Evolutionary conservation across 1,140 invertebrate genomes (phyloP).

Genomic region (Drosophila pseudoobscura): DNA sequence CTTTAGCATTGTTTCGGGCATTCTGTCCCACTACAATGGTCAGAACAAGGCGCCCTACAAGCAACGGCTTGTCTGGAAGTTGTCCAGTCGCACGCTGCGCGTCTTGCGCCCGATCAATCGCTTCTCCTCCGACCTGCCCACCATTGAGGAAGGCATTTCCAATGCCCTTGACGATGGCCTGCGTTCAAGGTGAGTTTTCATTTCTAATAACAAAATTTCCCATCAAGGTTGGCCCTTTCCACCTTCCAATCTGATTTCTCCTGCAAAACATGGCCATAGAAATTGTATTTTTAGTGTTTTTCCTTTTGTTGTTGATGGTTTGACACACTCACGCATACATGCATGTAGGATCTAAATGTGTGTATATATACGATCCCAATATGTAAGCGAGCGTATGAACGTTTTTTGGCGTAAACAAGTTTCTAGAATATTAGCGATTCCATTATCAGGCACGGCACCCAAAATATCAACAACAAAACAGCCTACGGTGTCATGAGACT

Average conservation of each 20-base stretch:
- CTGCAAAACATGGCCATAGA: conserved; percentile 1
- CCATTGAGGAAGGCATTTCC: conserved; percentile 87
- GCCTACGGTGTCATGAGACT: conserved; percentile 51
- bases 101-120: conserved; percentile 90
- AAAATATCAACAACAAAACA: conserved; percentile 46
- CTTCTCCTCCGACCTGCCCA: conserved; percentile 88
- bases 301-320: not conserved
- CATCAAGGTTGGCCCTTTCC: not conserved
- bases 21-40: conserved; percentile 88
- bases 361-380: conserved; percentile 21
- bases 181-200: conserved; percentile 72
- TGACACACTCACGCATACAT: conserved; percentile 7
- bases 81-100: conserved; percentile 87
- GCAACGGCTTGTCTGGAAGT: conserved; percentile 89
- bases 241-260: no score
- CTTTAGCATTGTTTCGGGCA: conserved; percentile 85
- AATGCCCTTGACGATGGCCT: conserved; percentile 79
- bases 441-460: conserved; percentile 60
- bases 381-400: conserved; percentile 51
- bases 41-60: conserved; percentile 88
- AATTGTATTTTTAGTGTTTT: conserved; percentile 64
- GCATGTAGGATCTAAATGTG: not conserved
- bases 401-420: conserved; percentile 78
- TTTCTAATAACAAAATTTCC: not conserved
- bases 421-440: conserved; percentile 77